Evolutionary conservation across 2,888 invertebrate genomes (phyloP).

Genomic region (Seira musarum): DNA sequence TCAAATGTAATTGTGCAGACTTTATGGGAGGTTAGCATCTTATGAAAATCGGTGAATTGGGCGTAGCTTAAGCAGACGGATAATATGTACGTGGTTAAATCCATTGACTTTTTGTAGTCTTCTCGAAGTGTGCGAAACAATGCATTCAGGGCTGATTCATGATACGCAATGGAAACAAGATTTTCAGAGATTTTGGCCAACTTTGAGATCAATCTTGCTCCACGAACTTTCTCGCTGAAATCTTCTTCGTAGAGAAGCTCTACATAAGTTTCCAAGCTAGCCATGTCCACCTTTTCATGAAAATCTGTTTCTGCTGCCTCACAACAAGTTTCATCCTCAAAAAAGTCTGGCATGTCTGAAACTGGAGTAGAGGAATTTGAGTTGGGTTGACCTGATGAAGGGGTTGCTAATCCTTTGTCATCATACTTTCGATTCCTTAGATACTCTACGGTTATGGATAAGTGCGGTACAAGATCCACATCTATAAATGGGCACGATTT

Average conservation of each 20-base stretch:
- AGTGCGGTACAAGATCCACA: constrained; percentile 39
- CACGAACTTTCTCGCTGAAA: constrained; percentile 45
- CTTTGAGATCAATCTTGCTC: constrained; percentile 36
- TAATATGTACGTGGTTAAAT: constrained; percentile 48
- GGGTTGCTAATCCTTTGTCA: constrained; percentile 46
- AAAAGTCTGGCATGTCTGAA: too few relatives aligned
- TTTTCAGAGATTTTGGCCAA: constrained; percentile 48
- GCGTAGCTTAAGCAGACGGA: constrained; percentile 58
- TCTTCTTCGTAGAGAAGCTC: constrained; percentile 62
- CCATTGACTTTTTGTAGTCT: constrained; percentile 47
- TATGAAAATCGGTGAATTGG: constrained; percentile 53
- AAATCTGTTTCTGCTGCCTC: constrained; percentile 62
- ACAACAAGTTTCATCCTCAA: too few relatives aligned
- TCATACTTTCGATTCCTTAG: constrained; percentile 58
- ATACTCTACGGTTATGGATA: constrained; percentile 70
- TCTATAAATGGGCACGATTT: constrained; percentile 56
- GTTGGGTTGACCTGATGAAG: too few relatives aligned
- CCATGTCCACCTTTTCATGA: constrained; percentile 80
- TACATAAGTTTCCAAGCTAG: constrained; percentile 74
- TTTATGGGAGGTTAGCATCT: constrained; percentile 50
- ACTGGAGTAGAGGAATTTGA: too few relatives aligned
- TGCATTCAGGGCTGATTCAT: constrained; percentile 59
- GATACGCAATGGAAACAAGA: constrained; percentile 36
- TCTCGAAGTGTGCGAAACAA: constrained; percentile 60
- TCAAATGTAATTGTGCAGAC: constrained; percentile 40